These are phyloP conservation scores for honey bee (Apis mellifera) DNA, from an alignment of 1,140 invertebrate species.

Conservation along the genomic window DNA sequence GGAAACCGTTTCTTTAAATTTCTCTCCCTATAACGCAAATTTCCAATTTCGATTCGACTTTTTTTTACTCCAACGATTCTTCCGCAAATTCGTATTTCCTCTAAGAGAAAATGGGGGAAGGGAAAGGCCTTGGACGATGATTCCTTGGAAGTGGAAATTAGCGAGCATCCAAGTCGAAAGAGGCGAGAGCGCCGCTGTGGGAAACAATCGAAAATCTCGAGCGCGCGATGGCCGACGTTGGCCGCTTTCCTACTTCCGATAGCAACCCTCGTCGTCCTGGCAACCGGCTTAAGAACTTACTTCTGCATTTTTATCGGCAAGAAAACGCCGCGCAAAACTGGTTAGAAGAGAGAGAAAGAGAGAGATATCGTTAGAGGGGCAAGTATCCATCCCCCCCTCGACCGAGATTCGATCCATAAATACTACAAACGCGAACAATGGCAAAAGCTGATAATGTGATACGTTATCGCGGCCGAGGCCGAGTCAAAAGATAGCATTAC, in stretches of 20 bases:
- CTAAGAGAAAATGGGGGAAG: too few relatives aligned
- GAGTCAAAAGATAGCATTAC: constrained; percentile 52
- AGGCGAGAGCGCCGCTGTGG: too few relatives aligned
- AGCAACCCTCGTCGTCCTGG: background rate
- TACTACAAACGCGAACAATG: constrained; percentile 38
- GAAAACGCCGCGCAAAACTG: background rate
- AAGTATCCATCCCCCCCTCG: constrained; percentile 2
- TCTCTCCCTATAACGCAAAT: too few relatives aligned
- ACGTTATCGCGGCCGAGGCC: constrained; percentile 40
- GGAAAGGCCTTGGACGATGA: too few relatives aligned
- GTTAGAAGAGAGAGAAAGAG: too few relatives aligned
- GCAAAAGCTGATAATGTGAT: constrained; percentile 33
- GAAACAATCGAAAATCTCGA: background rate
- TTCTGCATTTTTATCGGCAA: constrained; percentile 24
- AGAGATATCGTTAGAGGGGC: constrained; percentile 2
- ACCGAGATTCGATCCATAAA: constrained; percentile 32
- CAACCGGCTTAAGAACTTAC: background rate
- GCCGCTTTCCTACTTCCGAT: background rate
- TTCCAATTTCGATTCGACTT: too few relatives aligned
- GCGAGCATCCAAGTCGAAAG: too few relatives aligned
- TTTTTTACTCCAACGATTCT: too few relatives aligned
- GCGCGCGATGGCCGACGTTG: background rate
- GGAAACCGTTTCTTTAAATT: background rate
- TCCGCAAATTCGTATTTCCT: too few relatives aligned
- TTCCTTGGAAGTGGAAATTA: too few relatives aligned